phyloP scores from a whole-genome alignment of 2,888 invertebrate species.

The Cephus sareptanus region DNA sequence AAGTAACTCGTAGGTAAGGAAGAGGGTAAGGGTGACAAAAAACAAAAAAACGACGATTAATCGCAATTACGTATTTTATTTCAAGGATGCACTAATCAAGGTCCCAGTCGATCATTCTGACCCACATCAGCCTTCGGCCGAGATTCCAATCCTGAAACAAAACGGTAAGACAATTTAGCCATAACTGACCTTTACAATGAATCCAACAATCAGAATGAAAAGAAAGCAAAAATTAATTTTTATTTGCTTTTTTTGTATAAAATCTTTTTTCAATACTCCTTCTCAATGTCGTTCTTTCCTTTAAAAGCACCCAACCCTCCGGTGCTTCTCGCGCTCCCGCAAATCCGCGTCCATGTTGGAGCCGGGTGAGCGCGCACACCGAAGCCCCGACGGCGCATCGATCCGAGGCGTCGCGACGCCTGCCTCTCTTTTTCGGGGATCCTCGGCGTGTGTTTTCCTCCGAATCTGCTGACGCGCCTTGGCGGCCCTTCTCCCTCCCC shows the following conservation, averaged over 20 bases:
- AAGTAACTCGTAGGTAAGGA: no score
- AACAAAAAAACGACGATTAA: not conserved
- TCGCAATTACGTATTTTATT: not conserved
- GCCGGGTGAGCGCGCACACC: conserved; percentile 52
- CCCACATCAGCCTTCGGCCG: not conserved
- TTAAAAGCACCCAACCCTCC: conserved; percentile 4
- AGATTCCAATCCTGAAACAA: not conserved
- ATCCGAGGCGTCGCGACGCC: conserved; percentile 50
- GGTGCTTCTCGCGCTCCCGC: conserved; percentile 26
- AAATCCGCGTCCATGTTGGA: conserved; percentile 53
- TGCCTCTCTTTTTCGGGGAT: conserved; percentile 50
- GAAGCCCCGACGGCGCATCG: conserved; percentile 13
- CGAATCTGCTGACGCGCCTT: conserved; percentile 30
- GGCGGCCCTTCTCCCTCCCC: not conserved
- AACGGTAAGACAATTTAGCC: not conserved
- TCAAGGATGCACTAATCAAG: not conserved
- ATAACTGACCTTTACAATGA: not conserved
- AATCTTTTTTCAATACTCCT: not conserved
- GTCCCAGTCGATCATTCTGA: not conserved
- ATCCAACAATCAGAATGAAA: not conserved
- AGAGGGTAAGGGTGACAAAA: not conserved
- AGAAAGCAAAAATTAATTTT: not conserved
- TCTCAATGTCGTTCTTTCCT: conserved; percentile 29
- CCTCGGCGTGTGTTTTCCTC: conserved; percentile 45
- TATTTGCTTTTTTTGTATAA: not conserved